Percentiles rank a stretch among this genome's conserved stretches.
These are phyloP conservation scores for Chouioia cunea DNA, from an alignment of 2,888 invertebrate species.

Conservation along the genomic window DNA sequence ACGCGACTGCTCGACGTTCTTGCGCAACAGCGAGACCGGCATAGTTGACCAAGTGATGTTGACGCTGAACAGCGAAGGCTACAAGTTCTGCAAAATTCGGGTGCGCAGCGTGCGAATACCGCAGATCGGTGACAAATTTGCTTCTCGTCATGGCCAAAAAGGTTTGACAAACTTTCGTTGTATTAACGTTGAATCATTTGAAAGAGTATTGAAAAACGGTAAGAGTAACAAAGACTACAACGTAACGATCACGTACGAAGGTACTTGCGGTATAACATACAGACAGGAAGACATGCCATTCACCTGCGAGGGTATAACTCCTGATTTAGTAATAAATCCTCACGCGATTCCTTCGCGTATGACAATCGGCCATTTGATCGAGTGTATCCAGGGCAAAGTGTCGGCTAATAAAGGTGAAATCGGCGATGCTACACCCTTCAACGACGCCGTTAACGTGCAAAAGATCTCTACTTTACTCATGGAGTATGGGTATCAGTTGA, in stretches of 20 bases:
- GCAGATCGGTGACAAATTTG: constrained; percentile 99
- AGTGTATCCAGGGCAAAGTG: constrained; percentile 95
- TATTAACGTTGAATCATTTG: no score
- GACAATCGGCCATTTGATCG: constrained; percentile 99
- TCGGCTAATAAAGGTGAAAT: constrained; percentile 83
- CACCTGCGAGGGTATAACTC: constrained; percentile 95
- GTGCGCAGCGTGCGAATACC: constrained; percentile 99
- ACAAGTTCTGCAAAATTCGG: constrained; percentile 99
- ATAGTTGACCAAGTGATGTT: constrained; percentile 99
- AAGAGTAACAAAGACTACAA: no score
- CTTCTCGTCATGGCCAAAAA: constrained; percentile 99
- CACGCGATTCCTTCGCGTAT: constrained; percentile 99
- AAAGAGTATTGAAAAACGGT: no score
- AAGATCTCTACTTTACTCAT: constrained; percentile 97
- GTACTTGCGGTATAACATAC: constrained; percentile 99
- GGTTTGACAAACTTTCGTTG: constrained; percentile 68
- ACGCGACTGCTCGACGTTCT: constrained; percentile 96
- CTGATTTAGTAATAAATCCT: constrained; percentile 99
- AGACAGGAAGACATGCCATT: constrained; percentile 98
- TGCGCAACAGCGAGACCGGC: constrained; percentile 98
- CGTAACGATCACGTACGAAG: constrained; percentile 63
- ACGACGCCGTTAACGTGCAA: constrained; percentile 99
- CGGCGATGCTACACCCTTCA: constrained; percentile 99
- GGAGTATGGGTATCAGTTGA: constrained; percentile 97
- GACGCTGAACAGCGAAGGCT: constrained; percentile 96